Evolutionary conservation across 2,797 vertebrate genomes (phyloP).

Genomic region (Sphenopsis melanotis): DNA sequence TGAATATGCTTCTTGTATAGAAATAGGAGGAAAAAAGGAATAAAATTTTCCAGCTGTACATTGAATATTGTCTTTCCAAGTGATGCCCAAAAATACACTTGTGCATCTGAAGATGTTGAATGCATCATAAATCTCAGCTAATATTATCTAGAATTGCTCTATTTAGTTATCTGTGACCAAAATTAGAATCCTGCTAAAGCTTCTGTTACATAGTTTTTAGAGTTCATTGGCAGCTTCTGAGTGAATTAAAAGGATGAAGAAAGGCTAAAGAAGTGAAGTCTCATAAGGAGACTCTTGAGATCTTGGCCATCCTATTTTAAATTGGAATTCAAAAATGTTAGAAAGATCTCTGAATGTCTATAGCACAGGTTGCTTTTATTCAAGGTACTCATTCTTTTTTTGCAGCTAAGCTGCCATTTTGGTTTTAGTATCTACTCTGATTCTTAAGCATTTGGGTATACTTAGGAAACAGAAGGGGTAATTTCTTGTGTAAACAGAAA

Average conservation of each 20-base stretch:
- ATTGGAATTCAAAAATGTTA: not conserved
- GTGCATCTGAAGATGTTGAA: constrained; percentile 14
- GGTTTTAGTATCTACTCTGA: not conserved
- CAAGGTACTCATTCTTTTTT: not conserved
- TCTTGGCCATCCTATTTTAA: not conserved
- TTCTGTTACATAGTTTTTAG: not conserved
- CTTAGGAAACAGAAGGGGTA: not conserved
- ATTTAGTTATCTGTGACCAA: constrained; percentile 16
- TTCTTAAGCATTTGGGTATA: not conserved
- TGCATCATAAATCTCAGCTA: constrained; percentile 40
- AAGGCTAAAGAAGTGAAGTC: not conserved
- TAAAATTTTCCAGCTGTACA: constrained; percentile 12
- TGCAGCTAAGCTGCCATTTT: not conserved
- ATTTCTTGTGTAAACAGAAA: not conserved
- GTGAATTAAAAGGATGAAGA: not conserved
- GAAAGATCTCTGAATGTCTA: not conserved
- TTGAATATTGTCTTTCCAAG: not conserved
- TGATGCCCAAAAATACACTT: not conserved
- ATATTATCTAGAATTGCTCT: constrained; percentile 35
- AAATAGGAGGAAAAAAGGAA: not conserved
- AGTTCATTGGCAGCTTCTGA: not conserved
- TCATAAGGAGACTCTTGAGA: not conserved
- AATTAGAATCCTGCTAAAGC: not conserved
- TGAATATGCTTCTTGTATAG: not conserved
- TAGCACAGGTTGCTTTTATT: not conserved